Percentiles rank a stretch among this genome's conserved stretches.
Conservation (phyloP, 1,140 invertebrate genomes). For the Spodoptera litura region DNA sequence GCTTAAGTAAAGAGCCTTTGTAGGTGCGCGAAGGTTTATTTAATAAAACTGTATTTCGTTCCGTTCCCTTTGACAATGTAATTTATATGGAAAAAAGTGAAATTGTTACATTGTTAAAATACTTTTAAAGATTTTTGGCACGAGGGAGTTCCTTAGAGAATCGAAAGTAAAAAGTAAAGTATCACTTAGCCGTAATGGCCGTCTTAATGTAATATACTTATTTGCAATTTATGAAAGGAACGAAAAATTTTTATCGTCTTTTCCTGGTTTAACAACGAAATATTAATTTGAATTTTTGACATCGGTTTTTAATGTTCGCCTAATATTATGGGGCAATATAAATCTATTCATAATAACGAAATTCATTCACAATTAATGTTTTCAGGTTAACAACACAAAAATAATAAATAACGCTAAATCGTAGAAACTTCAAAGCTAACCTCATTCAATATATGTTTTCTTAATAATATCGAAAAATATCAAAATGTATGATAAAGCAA, state of each 20-base stretch:
- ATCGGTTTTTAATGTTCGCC: too few relatives aligned
- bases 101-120: slow-evolving; percentile 30
- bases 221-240: not conserved
- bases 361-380: too few relatives aligned
- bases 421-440: too few relatives aligned
- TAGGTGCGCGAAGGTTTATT: slow-evolving; percentile 35
- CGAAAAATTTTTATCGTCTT: not conserved
- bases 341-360: too few relatives aligned
- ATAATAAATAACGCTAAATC: too few relatives aligned
- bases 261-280: not conserved
- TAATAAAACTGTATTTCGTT: slow-evolving; percentile 44
- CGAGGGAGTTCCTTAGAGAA: slow-evolving; percentile 9
- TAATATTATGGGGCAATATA: too few relatives aligned
- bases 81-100: slow-evolving; percentile 36
- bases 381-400: too few relatives aligned
- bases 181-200: not conserved
- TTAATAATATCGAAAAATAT: too few relatives aligned
- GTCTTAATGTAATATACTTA: not conserved
- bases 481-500: too few relatives aligned
- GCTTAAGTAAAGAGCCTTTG: slow-evolving; percentile 41
- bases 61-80: slow-evolving; percentile 41
- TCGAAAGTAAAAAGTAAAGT: slow-evolving; percentile 8
- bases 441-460: too few relatives aligned
- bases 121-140: slow-evolving; percentile 26
- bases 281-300: too few relatives aligned